These are phyloP conservation scores for Thunnus maccoyii DNA, from an alignment of 2,113 vertebrate genomes.

Conservation along the genomic window DNA sequence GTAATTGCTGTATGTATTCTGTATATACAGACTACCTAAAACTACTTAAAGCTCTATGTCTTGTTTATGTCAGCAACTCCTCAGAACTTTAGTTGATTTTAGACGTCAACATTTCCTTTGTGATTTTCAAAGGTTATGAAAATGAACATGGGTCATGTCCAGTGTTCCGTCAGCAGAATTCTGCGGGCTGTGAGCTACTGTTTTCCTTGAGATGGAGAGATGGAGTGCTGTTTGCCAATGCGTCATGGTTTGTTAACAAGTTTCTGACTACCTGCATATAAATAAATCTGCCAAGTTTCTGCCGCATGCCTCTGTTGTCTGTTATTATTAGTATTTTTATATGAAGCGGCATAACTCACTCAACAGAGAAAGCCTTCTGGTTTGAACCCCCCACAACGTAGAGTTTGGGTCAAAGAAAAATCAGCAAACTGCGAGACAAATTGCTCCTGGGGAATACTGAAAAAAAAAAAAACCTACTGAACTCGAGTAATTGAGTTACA, in stretches of 20 bases:
- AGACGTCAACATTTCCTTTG: constrained; percentile 42
- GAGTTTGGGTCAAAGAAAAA: constrained; percentile 46
- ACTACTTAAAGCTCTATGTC: not conserved
- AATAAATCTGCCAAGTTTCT: constrained; percentile 41
- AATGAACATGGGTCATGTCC: constrained; percentile 40
- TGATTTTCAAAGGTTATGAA: constrained; percentile 46
- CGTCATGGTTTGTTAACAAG: constrained; percentile 49
- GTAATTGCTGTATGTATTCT: not conserved
- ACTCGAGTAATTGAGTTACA: constrained; percentile 33
- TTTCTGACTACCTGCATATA: constrained; percentile 45
- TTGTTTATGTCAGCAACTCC: constrained; percentile 43
- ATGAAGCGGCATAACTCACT: constrained; percentile 51
- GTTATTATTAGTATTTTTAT: constrained; percentile 48
- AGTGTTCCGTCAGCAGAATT: constrained; percentile 22
- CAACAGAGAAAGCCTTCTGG: constrained; percentile 26
- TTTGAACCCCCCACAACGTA: constrained; percentile 26
- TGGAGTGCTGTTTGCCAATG: constrained; percentile 43
- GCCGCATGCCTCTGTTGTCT: constrained; percentile 51
- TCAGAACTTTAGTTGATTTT: constrained; percentile 33
- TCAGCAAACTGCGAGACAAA: constrained; percentile 53
- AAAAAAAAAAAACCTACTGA: not conserved
- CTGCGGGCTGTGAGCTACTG: constrained; percentile 38
- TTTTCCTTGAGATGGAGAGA: constrained; percentile 45
- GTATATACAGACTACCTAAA: not conserved
- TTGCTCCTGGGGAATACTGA: constrained; percentile 41